Percentiles rank a stretch among this genome's conserved stretches.
Evolutionary conservation across 2,888 invertebrate genomes (phyloP).

Genomic region (Idaea dimidiata): DNA sequence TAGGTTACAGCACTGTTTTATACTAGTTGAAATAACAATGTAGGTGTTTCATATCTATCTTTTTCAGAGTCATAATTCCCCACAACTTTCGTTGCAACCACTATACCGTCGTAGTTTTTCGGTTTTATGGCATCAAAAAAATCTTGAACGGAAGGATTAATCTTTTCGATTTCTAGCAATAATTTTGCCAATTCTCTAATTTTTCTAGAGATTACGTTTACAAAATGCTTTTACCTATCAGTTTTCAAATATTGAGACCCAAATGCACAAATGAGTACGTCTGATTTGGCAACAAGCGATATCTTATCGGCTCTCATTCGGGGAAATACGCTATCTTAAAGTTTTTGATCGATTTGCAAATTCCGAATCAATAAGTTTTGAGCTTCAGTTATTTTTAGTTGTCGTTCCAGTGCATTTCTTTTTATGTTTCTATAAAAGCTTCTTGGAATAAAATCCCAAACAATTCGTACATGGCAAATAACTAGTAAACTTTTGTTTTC

Average conservation of each 20-base stretch:
- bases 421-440: slow-evolving; percentile 29
- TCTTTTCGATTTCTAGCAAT: slow-evolving; percentile 30
- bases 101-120: slow-evolving; percentile 14
- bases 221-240: slow-evolving; percentile 30
- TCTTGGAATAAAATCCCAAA: slow-evolving; percentile 30
- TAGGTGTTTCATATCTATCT: no score
- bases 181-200: slow-evolving; percentile 35
- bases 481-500: slow-evolving; percentile 26
- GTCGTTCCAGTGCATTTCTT: slow-evolving; percentile 19
- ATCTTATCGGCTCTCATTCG: slow-evolving; percentile 21
- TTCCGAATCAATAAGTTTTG: slow-evolving; percentile 35
- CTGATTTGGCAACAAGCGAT: slow-evolving; percentile 32
- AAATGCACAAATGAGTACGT: slow-evolving; percentile 28
- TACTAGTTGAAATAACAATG: no score
- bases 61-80: no score
- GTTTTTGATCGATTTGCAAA: slow-evolving; percentile 36
- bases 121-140: no score
- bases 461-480: slow-evolving; percentile 30
- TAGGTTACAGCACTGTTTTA: no score
- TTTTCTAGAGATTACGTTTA: slow-evolving; percentile 31
- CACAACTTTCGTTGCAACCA: not conserved
- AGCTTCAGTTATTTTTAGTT: slow-evolving; percentile 35
- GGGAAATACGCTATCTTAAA: slow-evolving; percentile 33
- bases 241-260: slow-evolving; percentile 29
- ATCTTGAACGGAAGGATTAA: slow-evolving; percentile 18